phyloP scores from a whole-genome alignment of 2,888 invertebrate species.

The Machimus atricapillus region DNA sequence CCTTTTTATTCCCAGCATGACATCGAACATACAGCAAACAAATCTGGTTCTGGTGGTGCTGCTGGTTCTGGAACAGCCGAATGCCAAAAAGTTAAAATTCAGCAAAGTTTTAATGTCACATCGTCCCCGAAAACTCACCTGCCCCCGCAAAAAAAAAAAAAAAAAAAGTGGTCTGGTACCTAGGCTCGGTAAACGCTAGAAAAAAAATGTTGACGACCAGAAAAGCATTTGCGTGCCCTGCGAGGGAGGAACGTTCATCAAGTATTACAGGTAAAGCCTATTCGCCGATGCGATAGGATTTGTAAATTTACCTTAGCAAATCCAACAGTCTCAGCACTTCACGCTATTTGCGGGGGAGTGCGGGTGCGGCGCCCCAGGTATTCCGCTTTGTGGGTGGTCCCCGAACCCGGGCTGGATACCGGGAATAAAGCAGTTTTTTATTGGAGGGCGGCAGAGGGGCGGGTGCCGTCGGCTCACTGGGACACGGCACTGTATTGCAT shows the following conservation, averaged over 20 bases:
- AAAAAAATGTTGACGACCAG: background rate
- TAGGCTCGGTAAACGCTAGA: background rate
- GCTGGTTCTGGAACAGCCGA: background rate
- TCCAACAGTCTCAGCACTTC: constrained; percentile 37
- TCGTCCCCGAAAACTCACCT: background rate
- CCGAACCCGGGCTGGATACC: background rate
- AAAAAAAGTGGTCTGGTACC: background rate
- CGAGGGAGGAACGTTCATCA: constrained; percentile 14
- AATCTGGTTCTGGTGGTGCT: background rate
- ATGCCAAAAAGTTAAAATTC: background rate
- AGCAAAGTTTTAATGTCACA: background rate
- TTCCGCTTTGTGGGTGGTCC: background rate
- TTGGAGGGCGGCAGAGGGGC: background rate
- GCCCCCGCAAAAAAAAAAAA: background rate
- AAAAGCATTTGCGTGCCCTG: constrained; percentile 17
- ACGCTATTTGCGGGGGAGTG: background rate
- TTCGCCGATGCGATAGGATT: constrained; percentile 32
- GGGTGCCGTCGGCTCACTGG: background rate
- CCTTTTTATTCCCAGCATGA: background rate
- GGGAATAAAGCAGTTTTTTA: constrained; percentile 23
- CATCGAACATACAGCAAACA: background rate
- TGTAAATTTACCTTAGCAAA: constrained; percentile 35
- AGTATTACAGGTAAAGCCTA: constrained; percentile 27
- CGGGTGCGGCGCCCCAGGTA: background rate
- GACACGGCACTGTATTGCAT: constrained; percentile 29